Conservation (phyloP, 2,113 vertebrate genomes). For the Sisor rabdophorus region DNA sequence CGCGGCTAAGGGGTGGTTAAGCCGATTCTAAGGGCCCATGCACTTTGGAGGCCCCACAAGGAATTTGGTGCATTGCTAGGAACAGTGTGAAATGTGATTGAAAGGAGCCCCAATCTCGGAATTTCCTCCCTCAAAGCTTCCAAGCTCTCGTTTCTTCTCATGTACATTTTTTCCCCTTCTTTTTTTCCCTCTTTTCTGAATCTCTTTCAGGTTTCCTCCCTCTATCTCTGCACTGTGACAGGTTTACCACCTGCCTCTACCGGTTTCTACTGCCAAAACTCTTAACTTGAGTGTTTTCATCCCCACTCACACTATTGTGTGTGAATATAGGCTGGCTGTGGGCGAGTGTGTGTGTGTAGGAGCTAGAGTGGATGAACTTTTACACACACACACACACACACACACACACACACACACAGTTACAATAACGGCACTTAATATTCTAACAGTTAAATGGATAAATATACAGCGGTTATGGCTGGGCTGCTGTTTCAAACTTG, state of each 20-base stretch:
- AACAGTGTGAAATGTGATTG: too few relatives aligned
- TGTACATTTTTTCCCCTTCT: background rate
- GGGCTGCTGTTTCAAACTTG: too few relatives aligned
- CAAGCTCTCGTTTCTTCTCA: background rate
- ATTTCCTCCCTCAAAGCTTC: too few relatives aligned
- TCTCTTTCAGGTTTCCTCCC: background rate
- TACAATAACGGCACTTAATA: too few relatives aligned
- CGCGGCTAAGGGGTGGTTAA: too few relatives aligned
- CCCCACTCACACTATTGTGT: background rate
- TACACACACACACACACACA: too few relatives aligned
- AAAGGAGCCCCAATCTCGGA: too few relatives aligned
- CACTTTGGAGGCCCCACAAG: too few relatives aligned
- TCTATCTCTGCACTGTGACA: background rate
- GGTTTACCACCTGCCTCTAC: background rate
- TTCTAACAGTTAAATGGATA: background rate
- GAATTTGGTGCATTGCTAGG: too few relatives aligned
- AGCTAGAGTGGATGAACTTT: constrained; percentile 12
- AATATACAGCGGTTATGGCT: constrained; percentile 8
- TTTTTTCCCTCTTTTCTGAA: background rate
- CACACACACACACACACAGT: background rate
- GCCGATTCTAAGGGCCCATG: too few relatives aligned
- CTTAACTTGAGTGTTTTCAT: background rate
- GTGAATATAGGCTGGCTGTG: constrained; percentile 8
- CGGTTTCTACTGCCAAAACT: too few relatives aligned
- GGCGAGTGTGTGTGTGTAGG: constrained; percentile 36